phyloP scores from a whole-genome alignment of 37 sponge, comb jelly and placozoan species.

The Hormiphora californensis region DNA sequence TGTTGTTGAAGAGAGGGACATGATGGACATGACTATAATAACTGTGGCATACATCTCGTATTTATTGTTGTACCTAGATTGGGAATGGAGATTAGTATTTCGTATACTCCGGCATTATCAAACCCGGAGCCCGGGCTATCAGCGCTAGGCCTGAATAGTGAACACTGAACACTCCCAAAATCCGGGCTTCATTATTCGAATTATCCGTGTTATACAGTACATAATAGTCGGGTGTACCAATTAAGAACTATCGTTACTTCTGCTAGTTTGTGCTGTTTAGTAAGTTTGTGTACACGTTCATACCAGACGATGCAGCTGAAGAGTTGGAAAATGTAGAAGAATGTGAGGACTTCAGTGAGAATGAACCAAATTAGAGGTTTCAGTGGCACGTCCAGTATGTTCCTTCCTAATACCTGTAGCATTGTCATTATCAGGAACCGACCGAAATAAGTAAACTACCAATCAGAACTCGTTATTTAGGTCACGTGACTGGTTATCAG shows the following conservation, averaged over 20 bases:
- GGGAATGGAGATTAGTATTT: no score
- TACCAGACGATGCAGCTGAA: slow-evolving; percentile 7
- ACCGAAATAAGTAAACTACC: background rate
- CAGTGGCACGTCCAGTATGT: slow-evolving; percentile 8
- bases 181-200: no score
- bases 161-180: no score
- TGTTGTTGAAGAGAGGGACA: background rate
- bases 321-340: slow-evolving; percentile 20
- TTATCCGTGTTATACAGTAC: no score
- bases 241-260: no score
- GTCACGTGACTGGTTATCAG: background rate
- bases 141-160: no score
- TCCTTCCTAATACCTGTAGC: background rate
- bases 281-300: no score
- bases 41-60: slow-evolving; percentile 5
- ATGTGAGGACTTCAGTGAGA: background rate
- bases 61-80: background rate
- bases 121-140: no score
- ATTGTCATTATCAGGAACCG: background rate
- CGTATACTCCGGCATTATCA: no score
- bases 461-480: background rate
- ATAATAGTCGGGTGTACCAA: no score
- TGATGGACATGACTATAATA: background rate
- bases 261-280: no score
- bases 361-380: background rate